Evolutionary conservation across 2,888 invertebrate genomes (phyloP), one percentile per base, ranked within the genome.

Genomic region (Lepidocyrtoides sp.): DNA sequence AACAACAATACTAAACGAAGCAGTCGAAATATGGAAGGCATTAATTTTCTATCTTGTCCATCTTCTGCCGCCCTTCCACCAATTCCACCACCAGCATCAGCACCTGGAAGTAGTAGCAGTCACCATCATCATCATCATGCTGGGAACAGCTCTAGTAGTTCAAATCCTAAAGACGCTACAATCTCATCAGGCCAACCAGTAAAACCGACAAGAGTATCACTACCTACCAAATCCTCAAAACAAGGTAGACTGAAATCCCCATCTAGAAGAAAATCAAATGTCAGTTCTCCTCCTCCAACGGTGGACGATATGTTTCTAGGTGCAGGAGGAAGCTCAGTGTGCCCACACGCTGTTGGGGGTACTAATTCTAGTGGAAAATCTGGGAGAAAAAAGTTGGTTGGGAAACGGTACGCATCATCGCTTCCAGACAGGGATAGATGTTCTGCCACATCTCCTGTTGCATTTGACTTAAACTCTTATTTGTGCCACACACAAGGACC

Each of bases 371-470:
- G 89, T 66, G 75, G 87, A n/a, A 92, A 92, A 82, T 83, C 83
- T n/a, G 81, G 89, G 1, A 92, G 86, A 32, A 92, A 92, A 75
- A 92, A 93, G 85, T 79, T 87, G 10, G 12, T 75, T 26, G 88
- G 86, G 2, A 92, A 92, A 32, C 41, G 92, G 69, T 94, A 94
- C 81, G 93, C 94, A 2, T 92, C 93, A 23, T 94, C 94, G 1
- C 89, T 94, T n/a, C 94, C 93, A 10, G 94, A 94, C 77, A 79
- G 89, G 12, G 86, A 89, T 5, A 66, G 92, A 57, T 83, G 77
- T 41, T 85, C 84, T 12, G 91, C 91, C 23, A 66, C 91, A 48
- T 91, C 91, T 66, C 92, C 92, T 66, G 89, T 92, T 32, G 87
- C 93, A 3, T 93, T 93, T 60, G 92, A 93, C 54, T 63, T 93